Evolutionary conservation across 2,797 vertebrate species (phyloP), one percentile per base, ranked within the genome.

Genomic region (Cynopterus sphinx): DNA sequence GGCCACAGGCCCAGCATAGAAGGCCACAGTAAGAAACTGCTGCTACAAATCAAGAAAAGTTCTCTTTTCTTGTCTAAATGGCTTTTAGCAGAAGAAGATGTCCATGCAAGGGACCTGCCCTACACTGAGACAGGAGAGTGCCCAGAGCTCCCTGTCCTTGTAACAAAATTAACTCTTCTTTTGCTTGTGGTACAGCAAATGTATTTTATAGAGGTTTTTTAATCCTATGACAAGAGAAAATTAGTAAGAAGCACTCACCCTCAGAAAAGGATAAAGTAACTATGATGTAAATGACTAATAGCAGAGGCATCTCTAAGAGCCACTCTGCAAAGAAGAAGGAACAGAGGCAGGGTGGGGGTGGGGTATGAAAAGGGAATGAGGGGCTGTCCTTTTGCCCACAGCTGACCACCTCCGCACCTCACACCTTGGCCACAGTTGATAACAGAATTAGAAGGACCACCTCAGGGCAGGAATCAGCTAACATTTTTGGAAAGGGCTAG

Each of bases 181-280:
- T 86, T 46, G 75, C 24, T 57, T 84, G 31, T 82, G 81, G 75
- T 61, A 85, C 3, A 6, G 55, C 41, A 91, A 95, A 63, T 82
- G n/a, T 78, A 77, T 70, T 90, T 94, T 67, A 79, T 46, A 41
- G 39, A n/a, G 12, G 28, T 36, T 82, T 91, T 79, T 94, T 26
- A 63, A 63, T 73, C n/a, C 28, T 31, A 17, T 78, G 95, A 95
- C 57, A 22, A 94, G 51, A 95, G 19, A 89, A 61, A 91, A 90
- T 73, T 74, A 84, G 71, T 61, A 91, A 92, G 39, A 88, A 94
- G 77, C 61, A 95, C 96, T 96, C 95, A 43, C 6, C 33, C 57
- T 90, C 88, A 61, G 43, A 84, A 46, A 77, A 95, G 33, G 49
- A 92, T 74, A 21, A 82, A 91, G 68, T 33, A 85, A 85, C 13